These are phyloP conservation scores for Hybos culiciformis DNA, from an alignment of 2,888 invertebrate species.

Conservation along the genomic window DNA sequence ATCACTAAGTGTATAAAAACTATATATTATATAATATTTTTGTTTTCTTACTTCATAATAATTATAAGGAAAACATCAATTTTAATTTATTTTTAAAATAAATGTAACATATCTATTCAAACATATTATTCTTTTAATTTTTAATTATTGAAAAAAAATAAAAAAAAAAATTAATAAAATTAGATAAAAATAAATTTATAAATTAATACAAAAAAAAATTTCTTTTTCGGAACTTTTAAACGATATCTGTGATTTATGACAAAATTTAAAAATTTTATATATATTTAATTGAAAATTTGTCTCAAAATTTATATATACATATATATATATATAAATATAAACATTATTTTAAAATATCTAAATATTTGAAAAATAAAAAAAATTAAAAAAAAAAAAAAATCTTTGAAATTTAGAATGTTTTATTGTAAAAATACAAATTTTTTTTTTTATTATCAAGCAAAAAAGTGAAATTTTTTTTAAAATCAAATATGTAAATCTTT, in stretches of 20 bases:
- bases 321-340: background rate
- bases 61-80: too few species aligned
- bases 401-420: constrained; percentile 22
- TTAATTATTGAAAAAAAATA: too few species aligned
- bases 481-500: too few species aligned
- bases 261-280: constrained; percentile 25
- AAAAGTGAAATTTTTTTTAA: too few species aligned
- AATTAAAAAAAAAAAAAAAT: background rate
- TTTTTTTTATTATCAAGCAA: too few species aligned
- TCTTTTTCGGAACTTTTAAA: constrained; percentile 26
- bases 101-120: too few species aligned
- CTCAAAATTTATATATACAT: background rate
- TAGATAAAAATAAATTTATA: constrained; percentile 10
- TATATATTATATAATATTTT: too few species aligned
- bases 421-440: too few species aligned
- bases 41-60: too few species aligned
- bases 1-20: too few species aligned
- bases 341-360: background rate
- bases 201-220: constrained; percentile 12
- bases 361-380: background rate
- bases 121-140: too few species aligned
- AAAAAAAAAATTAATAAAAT: constrained; percentile 16
- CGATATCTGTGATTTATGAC: constrained; percentile 35
- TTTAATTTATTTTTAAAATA: too few species aligned
- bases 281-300: constrained; percentile 1